Evolutionary conservation across 2,113 vertebrate species (phyloP), one percentile per base, ranked within the genome.

Genomic region (Scartelaos histophorus): DNA sequence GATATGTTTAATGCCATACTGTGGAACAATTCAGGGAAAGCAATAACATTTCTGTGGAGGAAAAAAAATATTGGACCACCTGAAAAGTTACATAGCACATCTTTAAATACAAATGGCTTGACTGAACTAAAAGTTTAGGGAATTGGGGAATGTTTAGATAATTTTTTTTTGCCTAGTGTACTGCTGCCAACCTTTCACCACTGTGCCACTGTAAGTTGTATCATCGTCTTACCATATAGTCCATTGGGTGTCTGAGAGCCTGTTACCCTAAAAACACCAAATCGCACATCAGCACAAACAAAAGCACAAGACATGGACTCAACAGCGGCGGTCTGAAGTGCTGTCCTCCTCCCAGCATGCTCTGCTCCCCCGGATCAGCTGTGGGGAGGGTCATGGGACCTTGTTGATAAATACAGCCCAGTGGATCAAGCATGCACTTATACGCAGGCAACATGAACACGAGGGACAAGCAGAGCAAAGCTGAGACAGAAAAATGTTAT

Each of bases 181-280:
- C 54, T 47, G 24, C 45, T 68, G 15, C 67, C 66, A 49, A 13
- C 72, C 74, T 25, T 73, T 76, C 25, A 68, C 85, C 83, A 85
- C 64, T 21, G 72, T 76, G 81, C 67, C 74, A 64, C n/a, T 0
- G 10, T 68, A 76, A 62, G 65, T 70, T 53, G 34, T 60, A 82
- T 72, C 69, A 82, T 76, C 61, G 74, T 83, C 92, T 94, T 93
- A 94, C 91, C 92, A 93, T 91, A 81, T 93, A 93, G 65, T 94
- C 92, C 92, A 93, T 93, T 10, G 85, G 78, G 76, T 85, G 76
- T 54, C 66, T 93, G 87, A 79, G 78, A 82, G 70, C 83, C 92
- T 91, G 87, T 83, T 80, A 81, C 86, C 88, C 87, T 91, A 90
- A 87, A 92, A 91, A 93, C 86, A 94, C 88, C 92, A 92, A 88